Percentiles rank a stretch among this genome's conserved stretches.
Evolutionary conservation across 2,888 invertebrate genomes (phyloP).

Genomic region (Spodoptera exigua): DNA sequence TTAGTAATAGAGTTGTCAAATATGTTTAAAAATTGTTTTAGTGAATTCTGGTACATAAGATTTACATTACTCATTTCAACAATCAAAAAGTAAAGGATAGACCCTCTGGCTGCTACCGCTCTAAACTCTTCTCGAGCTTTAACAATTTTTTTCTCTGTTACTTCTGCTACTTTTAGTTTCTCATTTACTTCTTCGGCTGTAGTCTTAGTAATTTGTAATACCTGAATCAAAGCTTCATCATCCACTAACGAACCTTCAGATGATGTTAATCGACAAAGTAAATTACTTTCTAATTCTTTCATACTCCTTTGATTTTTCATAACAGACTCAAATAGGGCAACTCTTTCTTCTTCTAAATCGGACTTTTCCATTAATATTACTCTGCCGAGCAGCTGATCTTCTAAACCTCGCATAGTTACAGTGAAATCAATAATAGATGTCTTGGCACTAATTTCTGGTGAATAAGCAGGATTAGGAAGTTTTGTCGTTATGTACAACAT

Average conservation of each 20-base stretch:
- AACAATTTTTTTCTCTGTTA: conserved; percentile 98
- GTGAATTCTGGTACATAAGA: conserved; percentile 98
- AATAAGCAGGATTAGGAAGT: conserved; percentile 98
- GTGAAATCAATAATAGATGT: conserved; percentile 99
- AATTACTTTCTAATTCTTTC: conserved; percentile 98
- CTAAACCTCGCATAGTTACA: conserved; percentile 98
- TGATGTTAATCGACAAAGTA: conserved; percentile 96
- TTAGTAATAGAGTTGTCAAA: conserved; percentile 98
- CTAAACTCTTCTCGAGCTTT: conserved; percentile 98
- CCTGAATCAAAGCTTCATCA: conserved; percentile 97
- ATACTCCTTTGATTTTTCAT: conserved; percentile 98
- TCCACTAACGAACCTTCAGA: conserved; percentile 98
- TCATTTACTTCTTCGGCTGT: conserved; percentile 98
- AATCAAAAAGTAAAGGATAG: conserved; percentile 98
- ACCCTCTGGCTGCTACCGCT: conserved; percentile 97
- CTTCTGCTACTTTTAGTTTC: conserved; percentile 96
- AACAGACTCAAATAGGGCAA: conserved; percentile 97
- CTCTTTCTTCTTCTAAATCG: conserved; percentile 97
- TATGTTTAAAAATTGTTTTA: conserved; percentile 97
- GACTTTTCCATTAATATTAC: conserved; percentile 99
- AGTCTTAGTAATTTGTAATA: conserved; percentile 95
- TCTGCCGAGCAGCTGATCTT: conserved; percentile 97
- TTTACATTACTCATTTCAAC: conserved; percentile 99
- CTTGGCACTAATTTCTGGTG: conserved; percentile 98
- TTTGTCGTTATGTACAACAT: conserved; percentile 99